Conservation (phyloP, 2,888 invertebrate species). For the Hydraecia micacea region DNA sequence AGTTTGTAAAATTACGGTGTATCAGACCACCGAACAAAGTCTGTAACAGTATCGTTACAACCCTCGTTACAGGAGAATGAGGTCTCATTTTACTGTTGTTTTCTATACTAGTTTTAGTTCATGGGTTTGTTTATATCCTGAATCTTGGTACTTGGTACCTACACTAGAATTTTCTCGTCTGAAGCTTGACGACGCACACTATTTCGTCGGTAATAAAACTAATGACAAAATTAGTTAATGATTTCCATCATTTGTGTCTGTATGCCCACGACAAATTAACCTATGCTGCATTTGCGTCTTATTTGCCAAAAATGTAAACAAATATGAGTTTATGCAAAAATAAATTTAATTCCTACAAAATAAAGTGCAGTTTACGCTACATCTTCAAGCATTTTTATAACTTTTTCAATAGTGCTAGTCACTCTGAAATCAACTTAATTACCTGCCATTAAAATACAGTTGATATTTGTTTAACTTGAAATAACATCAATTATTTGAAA, state of each 20-base stretch:
- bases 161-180: neutral
- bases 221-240: neutral
- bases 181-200: neutral
- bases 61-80: constrained; percentile 23
- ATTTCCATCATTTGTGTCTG: neutral
- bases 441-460: too few relatives aligned
- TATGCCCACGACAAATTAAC: neutral
- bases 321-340: too few relatives aligned
- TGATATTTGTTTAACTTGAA: too few relatives aligned
- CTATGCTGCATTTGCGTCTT: too few relatives aligned
- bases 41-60: constrained; percentile 38
- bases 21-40: constrained; percentile 40
- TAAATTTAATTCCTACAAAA: too few relatives aligned
- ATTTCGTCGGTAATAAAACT: neutral
- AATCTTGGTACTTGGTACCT: too few relatives aligned
- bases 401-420: too few relatives aligned
- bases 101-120: constrained; percentile 1
- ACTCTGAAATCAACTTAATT: too few relatives aligned
- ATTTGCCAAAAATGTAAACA: too few relatives aligned
- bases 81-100: constrained; percentile 13
- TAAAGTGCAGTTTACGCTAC: too few relatives aligned
- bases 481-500: too few relatives aligned
- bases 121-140: neutral
- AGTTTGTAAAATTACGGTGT: constrained; percentile 51
- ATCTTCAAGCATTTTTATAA: too few relatives aligned